Evolutionary conservation across 1,140 invertebrate species (phyloP).

Genomic region (Rhynchophorus ferrugineus): DNA sequence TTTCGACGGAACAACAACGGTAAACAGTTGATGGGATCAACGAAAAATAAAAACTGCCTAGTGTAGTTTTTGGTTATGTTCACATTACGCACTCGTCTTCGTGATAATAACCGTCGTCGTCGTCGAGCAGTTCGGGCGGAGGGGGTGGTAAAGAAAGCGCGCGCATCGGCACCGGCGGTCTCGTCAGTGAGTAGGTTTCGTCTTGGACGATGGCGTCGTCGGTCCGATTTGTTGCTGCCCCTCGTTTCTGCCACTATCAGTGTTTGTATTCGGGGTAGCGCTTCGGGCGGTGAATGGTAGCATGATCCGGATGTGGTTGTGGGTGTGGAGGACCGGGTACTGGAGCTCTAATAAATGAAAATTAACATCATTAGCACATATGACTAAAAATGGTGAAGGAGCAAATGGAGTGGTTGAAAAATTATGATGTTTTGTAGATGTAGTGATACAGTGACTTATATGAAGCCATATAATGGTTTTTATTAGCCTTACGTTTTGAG

Average conservation of each 20-base stretch:
- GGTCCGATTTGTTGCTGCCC: slow-evolving; percentile 9
- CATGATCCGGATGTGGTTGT: slow-evolving; percentile 37
- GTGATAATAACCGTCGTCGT: background rate
- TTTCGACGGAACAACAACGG: too few relatives aligned
- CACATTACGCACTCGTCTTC: background rate
- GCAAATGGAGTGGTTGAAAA: too few relatives aligned
- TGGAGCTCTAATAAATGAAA: slow-evolving; percentile 31
- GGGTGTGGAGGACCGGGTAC: slow-evolving; percentile 30
- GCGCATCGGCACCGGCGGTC: slow-evolving; percentile 9
- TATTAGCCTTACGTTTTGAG: too few relatives aligned
- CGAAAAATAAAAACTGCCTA: too few relatives aligned
- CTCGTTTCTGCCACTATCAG: slow-evolving; percentile 44
- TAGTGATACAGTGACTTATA: too few relatives aligned
- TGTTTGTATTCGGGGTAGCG: slow-evolving; percentile 55
- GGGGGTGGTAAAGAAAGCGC: slow-evolving; percentile 20
- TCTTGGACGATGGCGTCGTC: background rate
- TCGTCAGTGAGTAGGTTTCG: slow-evolving; percentile 17
- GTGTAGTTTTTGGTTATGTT: too few relatives aligned
- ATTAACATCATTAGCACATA: too few relatives aligned
- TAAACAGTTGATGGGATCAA: too few relatives aligned
- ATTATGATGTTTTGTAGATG: too few relatives aligned
- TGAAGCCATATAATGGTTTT: too few relatives aligned
- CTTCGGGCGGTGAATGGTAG: slow-evolving; percentile 42
- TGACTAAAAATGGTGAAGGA: too few relatives aligned
- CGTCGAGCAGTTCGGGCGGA: slow-evolving; percentile 7